A percentile compares a stretch with the other conserved stretches of the same genome.
These are phyloP conservation scores for Fistularia commersonii DNA, from an alignment of 2,797 vertebrate genomes.

Conservation along the genomic window DNA sequence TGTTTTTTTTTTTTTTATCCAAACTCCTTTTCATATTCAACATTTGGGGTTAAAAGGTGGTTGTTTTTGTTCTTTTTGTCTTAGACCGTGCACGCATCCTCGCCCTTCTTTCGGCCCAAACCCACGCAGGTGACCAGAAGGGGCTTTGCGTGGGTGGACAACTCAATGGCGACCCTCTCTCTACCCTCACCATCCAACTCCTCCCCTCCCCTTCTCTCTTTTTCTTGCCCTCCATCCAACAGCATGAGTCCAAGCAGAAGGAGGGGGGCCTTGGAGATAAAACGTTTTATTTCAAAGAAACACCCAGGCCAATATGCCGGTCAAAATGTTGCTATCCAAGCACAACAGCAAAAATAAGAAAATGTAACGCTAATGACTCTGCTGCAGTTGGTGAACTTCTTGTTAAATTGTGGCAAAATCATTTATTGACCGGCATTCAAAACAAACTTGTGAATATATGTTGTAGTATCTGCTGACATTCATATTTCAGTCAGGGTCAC, in stretches of 20 bases:
- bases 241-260: conserved; percentile 30
- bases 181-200: conserved; percentile 16
- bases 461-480: too few species aligned
- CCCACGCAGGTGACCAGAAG: conserved; percentile 71
- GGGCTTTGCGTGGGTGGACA: conserved; percentile 74
- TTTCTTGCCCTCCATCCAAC: conserved; percentile 35
- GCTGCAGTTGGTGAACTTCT: too few species aligned
- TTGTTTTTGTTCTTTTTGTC: conserved; percentile 23
- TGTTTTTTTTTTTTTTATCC: conserved; percentile 33
- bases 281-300: neutral
- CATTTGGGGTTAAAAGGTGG: conserved; percentile 40
- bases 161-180: conserved; percentile 64
- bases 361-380: too few species aligned
- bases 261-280: neutral
- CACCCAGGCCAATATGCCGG: too few species aligned
- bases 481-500: too few species aligned
- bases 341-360: too few species aligned
- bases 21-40: conserved; percentile 28
- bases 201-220: conserved; percentile 13
- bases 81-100: conserved; percentile 22
- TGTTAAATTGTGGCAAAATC: too few species aligned
- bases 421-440: too few species aligned
- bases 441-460: too few species aligned
- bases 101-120: conserved; percentile 47
- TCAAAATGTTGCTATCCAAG: too few species aligned